These are phyloP conservation scores for Columba guinea DNA, from an alignment of 2,797 vertebrate genomes.

Conservation along the genomic window DNA sequence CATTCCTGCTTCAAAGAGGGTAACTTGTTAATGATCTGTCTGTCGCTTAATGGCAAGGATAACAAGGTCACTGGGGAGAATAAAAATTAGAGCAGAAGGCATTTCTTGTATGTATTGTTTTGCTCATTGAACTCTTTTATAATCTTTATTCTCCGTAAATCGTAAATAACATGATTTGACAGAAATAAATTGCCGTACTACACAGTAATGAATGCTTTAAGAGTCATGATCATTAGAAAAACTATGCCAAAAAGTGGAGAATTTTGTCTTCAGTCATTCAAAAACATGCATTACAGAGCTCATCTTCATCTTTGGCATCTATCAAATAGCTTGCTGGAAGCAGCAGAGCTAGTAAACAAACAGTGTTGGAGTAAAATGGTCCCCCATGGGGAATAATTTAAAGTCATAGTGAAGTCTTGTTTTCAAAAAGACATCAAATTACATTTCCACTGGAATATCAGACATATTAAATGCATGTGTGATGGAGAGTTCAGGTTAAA, in stretches of 20 bases:
- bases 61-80: constrained; percentile 26
- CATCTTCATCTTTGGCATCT: constrained; percentile 37
- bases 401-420: constrained; percentile 31
- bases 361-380: constrained; percentile 16
- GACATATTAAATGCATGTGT: background rate
- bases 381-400: constrained; percentile 43
- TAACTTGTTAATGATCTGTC: background rate
- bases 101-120: background rate
- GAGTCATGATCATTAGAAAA: constrained; percentile 41
- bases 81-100: constrained; percentile 5
- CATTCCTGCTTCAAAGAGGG: background rate
- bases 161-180: constrained; percentile 59
- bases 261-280: constrained; percentile 34
- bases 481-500: constrained; percentile 21
- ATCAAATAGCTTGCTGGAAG: constrained; percentile 39
- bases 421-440: constrained; percentile 45
- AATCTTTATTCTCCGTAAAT: constrained; percentile 54
- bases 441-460: constrained; percentile 22
- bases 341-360: constrained; percentile 54
- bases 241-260: constrained; percentile 15
- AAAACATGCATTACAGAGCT: constrained; percentile 11
- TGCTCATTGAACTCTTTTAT: constrained; percentile 19
- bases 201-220: constrained; percentile 37
- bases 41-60: background rate
- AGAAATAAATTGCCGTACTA: constrained; percentile 46